phyloP scores from a whole-genome alignment of 1,140 invertebrate species.

The Dreissena rostriformis region DNA sequence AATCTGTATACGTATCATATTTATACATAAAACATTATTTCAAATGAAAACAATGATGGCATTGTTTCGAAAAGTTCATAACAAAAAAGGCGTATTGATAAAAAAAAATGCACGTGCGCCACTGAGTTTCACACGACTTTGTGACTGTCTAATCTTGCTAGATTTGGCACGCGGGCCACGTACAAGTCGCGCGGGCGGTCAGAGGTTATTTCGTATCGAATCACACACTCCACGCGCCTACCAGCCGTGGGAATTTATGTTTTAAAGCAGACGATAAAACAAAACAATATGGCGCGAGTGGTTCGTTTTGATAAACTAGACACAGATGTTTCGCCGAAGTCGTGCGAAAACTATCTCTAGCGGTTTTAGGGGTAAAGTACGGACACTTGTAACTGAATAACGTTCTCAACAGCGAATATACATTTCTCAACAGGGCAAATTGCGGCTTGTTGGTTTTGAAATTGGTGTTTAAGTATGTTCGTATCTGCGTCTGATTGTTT shows the following conservation, averaged over 20 bases:
- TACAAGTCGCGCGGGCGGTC: conserved; percentile 39
- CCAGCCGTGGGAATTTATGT: conserved; percentile 41
- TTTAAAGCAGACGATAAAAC: conserved; percentile 13
- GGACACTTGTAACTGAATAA: not conserved
- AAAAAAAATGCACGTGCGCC: too few relatives aligned
- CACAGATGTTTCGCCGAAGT: conserved; percentile 14
- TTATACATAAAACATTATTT: too few relatives aligned
- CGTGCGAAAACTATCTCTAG: not conserved
- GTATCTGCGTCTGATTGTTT: not conserved
- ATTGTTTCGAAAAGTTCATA: too few relatives aligned
- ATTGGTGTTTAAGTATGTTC: not conserved
- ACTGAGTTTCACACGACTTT: conserved; percentile 28
- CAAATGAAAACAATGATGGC: too few relatives aligned
- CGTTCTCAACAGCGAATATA: not conserved
- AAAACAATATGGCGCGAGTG: conserved; percentile 33
- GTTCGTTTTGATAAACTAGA: conserved; percentile 10
- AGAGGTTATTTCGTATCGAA: conserved; percentile 39
- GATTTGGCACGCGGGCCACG: conserved; percentile 8
- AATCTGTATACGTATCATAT: too few relatives aligned
- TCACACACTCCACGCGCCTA: conserved; percentile 48
- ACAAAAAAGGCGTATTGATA: too few relatives aligned
- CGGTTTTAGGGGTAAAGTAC: not conserved
- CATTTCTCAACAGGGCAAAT: too few relatives aligned
- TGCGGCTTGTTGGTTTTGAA: not conserved
- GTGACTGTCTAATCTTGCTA: not conserved